phyloP scores from a whole-genome alignment of 1,140 invertebrate genomes.

The Lasaia peninsularis region DNA sequence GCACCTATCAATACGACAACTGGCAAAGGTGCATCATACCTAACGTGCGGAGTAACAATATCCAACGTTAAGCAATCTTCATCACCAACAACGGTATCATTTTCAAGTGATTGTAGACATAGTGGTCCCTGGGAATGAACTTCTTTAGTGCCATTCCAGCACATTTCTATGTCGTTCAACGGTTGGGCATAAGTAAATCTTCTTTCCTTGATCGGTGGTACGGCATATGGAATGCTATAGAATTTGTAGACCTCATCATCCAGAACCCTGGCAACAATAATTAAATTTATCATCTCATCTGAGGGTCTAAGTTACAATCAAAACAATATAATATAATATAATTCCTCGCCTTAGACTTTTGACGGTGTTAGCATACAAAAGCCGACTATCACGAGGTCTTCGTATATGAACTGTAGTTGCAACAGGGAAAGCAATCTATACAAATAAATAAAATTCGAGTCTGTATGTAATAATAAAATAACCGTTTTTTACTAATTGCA shows the following conservation, averaged over 20 bases:
- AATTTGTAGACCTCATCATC: slow-evolving; percentile 89
- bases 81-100: slow-evolving; percentile 81
- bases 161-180: slow-evolving; percentile 82
- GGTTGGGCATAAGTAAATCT: slow-evolving; percentile 86
- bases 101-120: slow-evolving; percentile 83
- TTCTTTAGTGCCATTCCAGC: slow-evolving; percentile 87
- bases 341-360: too few species aligned
- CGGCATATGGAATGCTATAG: slow-evolving; percentile 90
- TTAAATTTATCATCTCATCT: background rate
- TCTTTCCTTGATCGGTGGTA: slow-evolving; percentile 83
- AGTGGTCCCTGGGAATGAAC: slow-evolving; percentile 81
- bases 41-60: slow-evolving; percentile 84
- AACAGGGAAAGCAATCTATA: too few species aligned
- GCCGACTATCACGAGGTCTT: too few species aligned
- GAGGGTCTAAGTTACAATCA: too few species aligned
- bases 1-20: slow-evolving; percentile 90
- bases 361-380: too few species aligned
- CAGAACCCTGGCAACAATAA: slow-evolving; percentile 75
- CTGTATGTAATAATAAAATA: too few species aligned
- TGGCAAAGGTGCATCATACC: slow-evolving; percentile 85
- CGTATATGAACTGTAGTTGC: too few species aligned
- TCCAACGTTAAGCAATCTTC: slow-evolving; percentile 91
- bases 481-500: too few species aligned
- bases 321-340: too few species aligned
- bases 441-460: too few species aligned